phyloP scores from a whole-genome alignment of 1,140 invertebrate species.

The Dinoponera quadriceps region DNA sequence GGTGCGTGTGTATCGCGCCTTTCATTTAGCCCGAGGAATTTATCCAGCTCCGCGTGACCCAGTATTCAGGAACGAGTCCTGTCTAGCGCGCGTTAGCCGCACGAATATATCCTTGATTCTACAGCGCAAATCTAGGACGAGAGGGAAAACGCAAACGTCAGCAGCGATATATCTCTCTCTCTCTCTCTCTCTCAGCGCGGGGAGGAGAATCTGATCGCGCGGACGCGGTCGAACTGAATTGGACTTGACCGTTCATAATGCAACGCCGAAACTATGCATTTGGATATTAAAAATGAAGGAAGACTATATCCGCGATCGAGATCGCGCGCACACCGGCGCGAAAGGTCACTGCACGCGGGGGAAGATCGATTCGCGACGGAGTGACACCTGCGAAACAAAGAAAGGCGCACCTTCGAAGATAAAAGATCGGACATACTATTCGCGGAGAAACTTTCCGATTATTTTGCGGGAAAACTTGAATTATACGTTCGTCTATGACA shows the following conservation, averaged over 20 bases:
- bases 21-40: conserved; percentile 48
- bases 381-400: too few species aligned
- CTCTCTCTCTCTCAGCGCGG: background rate
- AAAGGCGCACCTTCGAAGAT: too few species aligned
- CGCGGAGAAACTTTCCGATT: too few species aligned
- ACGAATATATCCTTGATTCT: conserved; percentile 46
- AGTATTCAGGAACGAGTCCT: conserved; percentile 39
- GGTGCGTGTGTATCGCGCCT: conserved; percentile 24
- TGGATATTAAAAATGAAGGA: background rate
- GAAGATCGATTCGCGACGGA: background rate
- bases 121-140: background rate
- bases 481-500: too few species aligned
- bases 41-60: conserved; percentile 18
- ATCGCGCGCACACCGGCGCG: too few species aligned
- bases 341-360: background rate
- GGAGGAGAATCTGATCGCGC: background rate
- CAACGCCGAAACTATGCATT: background rate
- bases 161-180: too few species aligned
- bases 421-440: too few species aligned
- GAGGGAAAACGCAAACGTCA: background rate
- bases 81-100: too few species aligned
- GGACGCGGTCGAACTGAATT: background rate
- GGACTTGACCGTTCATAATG: background rate
- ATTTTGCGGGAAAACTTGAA: too few species aligned
- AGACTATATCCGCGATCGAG: too few species aligned